Conservation (phyloP, 35 echinoderm and acorn worm species). For the Stichopus chloronotus region DNA sequence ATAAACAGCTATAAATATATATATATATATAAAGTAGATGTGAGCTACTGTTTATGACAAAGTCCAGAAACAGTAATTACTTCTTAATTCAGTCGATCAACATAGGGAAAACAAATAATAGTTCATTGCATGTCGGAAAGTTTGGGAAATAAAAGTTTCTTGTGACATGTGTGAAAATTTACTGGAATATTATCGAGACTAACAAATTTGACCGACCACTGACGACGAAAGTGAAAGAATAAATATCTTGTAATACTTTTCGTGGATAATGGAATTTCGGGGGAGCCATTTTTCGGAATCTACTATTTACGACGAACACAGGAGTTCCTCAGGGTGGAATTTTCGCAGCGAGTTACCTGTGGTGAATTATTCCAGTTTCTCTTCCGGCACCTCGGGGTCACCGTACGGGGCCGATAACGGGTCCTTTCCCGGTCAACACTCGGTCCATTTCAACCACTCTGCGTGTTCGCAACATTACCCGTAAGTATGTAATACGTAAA, state of each 20-base stretch:
- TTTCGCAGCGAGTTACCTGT: slow-evolving; percentile 27
- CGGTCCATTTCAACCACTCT: slow-evolving; percentile 24
- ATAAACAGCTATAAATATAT: background rate
- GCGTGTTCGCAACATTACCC: slow-evolving; percentile 33
- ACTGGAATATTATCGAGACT: background rate
- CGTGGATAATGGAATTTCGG: slow-evolving; percentile 15
- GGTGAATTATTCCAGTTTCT: slow-evolving; percentile 16
- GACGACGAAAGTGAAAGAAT: background rate
- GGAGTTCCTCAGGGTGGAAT: slow-evolving; percentile 23
- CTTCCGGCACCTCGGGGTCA: background rate
- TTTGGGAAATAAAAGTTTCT: background rate
- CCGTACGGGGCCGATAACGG: background rate
- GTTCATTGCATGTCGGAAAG: background rate
- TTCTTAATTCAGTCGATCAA: no score
- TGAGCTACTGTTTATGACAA: background rate
- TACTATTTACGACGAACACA: background rate
- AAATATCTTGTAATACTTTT: background rate
- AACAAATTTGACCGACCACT: background rate
- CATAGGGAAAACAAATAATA: background rate
- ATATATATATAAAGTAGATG: background rate
- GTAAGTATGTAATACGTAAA: background rate
- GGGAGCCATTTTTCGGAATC: background rate
- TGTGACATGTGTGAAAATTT: background rate
- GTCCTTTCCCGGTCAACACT: slow-evolving; percentile 14
- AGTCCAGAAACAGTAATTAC: no score